Base-by-base conservation (phyloP, 1,140 invertebrate genomes). In the Diachasma alloeum region DNA sequence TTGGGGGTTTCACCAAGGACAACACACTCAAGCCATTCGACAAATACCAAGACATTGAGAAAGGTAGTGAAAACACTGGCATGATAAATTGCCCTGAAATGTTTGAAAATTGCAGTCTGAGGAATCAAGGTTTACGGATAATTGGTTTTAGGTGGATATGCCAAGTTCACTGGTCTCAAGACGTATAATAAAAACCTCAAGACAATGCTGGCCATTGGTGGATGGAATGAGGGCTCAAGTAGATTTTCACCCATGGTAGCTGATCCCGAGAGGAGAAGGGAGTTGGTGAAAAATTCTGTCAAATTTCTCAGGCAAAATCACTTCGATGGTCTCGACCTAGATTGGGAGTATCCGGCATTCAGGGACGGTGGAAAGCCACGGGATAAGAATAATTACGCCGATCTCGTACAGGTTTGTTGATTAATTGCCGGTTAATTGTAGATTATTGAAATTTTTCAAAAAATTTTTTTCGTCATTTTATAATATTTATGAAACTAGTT, bases 271-370 rank as follows among this genome's bases (percentile, higher is more conserved):
- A 90, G 93, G 74, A 90, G 96, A 48, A 93, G 93, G 84, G 93
- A 96, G 83, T 95, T 98, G 81, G 95, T 96, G 19, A 95, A 94
- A 88, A 97, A 97, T 82, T 92, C 94, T 36, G 92, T 99, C 11
- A 95, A 95, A 87, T 98, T 98, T 85, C 90, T 98, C 63, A 91
- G 97, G 78, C 94, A 97, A 83, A 96, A 98, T 86, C 94, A 96
- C 81, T 99, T 99, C 87, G 97, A 99, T 89, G 98, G 98, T 9
- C 91, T 99, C 22, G 97, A 99, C 89, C 90, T 99, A 79, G 97
- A 98, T 86, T 99, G 97, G 97, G 97, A 98, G 85, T 99, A 99
- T 90, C 97, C 97, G 0, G 94, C 95, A 0, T 92, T 87, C 86
- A 90, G 97, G 48, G 97, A 98, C 85, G 97, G 97, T 11, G 95